These are phyloP conservation scores for Drosophila biarmipes DNA, from an alignment of 1,140 invertebrate species.

Conservation along the genomic window DNA sequence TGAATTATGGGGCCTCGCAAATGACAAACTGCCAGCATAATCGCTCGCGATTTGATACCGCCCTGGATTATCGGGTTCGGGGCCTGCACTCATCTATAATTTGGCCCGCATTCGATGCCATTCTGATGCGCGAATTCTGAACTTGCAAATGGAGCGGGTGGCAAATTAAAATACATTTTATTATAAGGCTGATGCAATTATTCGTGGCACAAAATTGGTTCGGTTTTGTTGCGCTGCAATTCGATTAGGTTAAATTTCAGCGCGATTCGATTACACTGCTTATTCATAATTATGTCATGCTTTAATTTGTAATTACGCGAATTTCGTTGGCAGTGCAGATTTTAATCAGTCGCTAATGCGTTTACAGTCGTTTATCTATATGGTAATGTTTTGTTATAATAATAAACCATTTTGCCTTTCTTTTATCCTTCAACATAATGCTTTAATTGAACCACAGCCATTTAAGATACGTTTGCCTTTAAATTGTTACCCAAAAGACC, in stretches of 20 bases:
- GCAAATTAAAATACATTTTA: constrained; percentile 47
- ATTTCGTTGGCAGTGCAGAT: neutral
- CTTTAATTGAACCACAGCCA: neutral
- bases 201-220: constrained; percentile 42
- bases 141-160: neutral
- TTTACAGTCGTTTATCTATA: no score
- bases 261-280: constrained; percentile 22
- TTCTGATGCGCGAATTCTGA: neutral
- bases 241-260: constrained; percentile 28
- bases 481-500: neutral
- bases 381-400: no score
- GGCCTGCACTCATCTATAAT: constrained; percentile 14
- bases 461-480: neutral
- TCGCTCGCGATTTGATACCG: constrained; percentile 14
- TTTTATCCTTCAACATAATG: neutral
- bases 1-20: constrained; percentile 22
- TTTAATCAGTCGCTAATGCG: neutral
- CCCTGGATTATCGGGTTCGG: constrained; percentile 14
- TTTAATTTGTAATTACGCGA: constrained; percentile 6
- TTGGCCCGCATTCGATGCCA: constrained; percentile 10
- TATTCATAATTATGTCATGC: constrained; percentile 15
- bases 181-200: constrained; percentile 37
- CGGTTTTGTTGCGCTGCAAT: constrained; percentile 31
- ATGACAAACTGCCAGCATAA: constrained; percentile 30
- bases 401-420: no score